These are phyloP conservation scores for Lates calcarifer DNA, from an alignment of 2,113 vertebrate species.

Conservation along the genomic window DNA sequence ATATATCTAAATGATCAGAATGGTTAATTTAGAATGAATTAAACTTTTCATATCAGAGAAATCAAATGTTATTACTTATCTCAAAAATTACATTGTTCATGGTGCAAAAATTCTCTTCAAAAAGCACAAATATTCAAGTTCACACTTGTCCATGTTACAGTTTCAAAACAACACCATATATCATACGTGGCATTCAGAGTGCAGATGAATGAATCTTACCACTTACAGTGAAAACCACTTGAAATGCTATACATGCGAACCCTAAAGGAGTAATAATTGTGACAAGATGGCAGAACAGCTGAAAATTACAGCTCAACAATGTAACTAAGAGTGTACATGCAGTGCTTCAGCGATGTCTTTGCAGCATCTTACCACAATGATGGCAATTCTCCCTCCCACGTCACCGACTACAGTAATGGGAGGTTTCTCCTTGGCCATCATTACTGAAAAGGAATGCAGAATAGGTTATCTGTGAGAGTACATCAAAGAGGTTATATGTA, in stretches of 20 bases:
- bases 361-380: conserved; percentile 92
- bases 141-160: neutral
- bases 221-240: neutral
- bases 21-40: neutral
- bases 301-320: neutral
- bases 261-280: neutral
- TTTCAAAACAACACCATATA: neutral
- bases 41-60: neutral
- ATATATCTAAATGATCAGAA: neutral
- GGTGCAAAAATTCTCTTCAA: neutral
- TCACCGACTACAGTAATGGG: conserved; percentile 99
- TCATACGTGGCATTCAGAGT: neutral
- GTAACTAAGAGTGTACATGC: neutral
- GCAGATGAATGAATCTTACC: neutral
- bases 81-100: neutral
- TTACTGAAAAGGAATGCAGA: conserved; percentile 86
- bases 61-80: neutral
- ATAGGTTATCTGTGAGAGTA: conserved; percentile 22
- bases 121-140: neutral
- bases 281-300: neutral
- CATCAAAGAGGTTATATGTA: neutral
- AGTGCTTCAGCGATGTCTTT: neutral
- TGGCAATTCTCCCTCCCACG: conserved; percentile 97
- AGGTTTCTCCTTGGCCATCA: conserved; percentile 99
- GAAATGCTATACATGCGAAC: neutral